These are phyloP conservation scores for Carposina sasakii DNA, from an alignment of 1,140 invertebrate species.

Conservation along the genomic window DNA sequence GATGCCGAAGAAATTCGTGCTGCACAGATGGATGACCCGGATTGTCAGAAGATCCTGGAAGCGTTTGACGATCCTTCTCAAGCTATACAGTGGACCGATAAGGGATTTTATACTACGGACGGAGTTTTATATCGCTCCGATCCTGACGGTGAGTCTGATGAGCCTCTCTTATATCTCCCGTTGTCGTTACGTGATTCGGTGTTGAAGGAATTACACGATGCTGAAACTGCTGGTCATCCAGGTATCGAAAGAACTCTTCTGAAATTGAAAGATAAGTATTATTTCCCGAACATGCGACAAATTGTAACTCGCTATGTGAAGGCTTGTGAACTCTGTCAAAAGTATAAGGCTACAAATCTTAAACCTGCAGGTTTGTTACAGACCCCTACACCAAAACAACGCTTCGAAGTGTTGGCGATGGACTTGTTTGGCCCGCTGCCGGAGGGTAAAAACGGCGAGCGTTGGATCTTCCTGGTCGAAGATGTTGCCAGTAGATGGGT, in stretches of 20 bases:
- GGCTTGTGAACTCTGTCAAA: constrained; percentile 28
- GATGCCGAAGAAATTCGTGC: constrained; percentile 6
- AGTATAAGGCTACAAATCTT: constrained; percentile 28
- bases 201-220: constrained; percentile 28
- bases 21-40: constrained; percentile 17
- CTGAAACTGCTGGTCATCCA: constrained; percentile 30
- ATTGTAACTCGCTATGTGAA: constrained; percentile 21
- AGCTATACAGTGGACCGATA: constrained; percentile 12
- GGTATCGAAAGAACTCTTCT: constrained; percentile 12
- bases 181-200: constrained; percentile 3
- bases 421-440: constrained; percentile 20
- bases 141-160: constrained; percentile 16
- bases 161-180: constrained; percentile 25
- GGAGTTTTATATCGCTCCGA: constrained; percentile 12
- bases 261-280: constrained; percentile 22
- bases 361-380: constrained; percentile 31
- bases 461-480: no score
- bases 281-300: constrained; percentile 27
- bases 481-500: constrained; percentile 18
- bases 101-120: no score
- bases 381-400: constrained; percentile 18
- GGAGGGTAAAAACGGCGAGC: constrained; percentile 17
- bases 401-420: constrained; percentile 18
- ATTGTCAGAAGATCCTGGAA: constrained; percentile 5
- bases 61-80: constrained; percentile 1